These are phyloP conservation scores for Macrotus californicus DNA, from an alignment of 2,113 vertebrate species.

Conservation along the genomic window DNA sequence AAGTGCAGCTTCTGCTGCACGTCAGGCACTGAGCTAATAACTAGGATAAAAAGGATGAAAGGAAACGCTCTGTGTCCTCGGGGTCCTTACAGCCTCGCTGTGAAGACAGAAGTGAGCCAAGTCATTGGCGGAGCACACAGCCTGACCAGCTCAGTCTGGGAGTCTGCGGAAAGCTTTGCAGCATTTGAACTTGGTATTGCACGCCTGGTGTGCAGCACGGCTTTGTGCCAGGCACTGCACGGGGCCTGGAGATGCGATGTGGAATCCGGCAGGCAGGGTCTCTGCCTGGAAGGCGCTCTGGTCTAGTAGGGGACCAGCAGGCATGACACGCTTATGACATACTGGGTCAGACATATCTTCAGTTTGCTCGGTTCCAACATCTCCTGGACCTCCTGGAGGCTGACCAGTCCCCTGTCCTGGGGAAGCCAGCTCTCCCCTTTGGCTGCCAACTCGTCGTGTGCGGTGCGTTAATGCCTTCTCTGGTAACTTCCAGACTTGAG, in stretches of 20 bases:
- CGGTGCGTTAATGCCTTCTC: neutral
- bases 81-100: neutral
- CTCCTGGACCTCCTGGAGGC: neutral
- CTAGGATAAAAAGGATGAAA: neutral
- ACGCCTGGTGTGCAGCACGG: neutral
- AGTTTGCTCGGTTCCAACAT: too few species aligned
- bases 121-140: neutral
- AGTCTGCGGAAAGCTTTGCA: neutral
- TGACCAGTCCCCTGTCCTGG: neutral
- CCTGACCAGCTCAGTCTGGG: neutral
- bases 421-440: neutral
- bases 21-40: neutral
- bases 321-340: fast-evolving
- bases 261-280: neutral
- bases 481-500: neutral
- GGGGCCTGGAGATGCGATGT: neutral
- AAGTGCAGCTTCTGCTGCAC: neutral
- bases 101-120: neutral
- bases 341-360: neutral
- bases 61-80: too few species aligned
- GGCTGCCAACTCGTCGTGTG: neutral
- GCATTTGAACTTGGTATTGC: neutral
- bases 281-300: neutral
- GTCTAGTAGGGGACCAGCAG: too few species aligned
- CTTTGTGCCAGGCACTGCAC: neutral